Conservation (phyloP, 64 coral and sea anemone species). For the Pachyseris speciosa region DNA sequence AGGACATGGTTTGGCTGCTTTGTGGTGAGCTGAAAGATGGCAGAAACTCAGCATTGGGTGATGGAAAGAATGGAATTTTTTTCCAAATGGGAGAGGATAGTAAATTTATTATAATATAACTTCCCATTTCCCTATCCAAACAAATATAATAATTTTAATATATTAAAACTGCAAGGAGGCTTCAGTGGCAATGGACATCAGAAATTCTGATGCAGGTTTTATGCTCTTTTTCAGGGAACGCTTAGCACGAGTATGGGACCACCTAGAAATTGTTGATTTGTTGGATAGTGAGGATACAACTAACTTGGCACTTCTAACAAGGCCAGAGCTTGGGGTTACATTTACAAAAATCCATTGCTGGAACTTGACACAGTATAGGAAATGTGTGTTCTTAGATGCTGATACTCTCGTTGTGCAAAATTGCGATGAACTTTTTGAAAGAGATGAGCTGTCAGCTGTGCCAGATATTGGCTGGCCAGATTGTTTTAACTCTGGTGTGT, state of each 20-base stretch:
- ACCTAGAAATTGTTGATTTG: slow-evolving; percentile 81
- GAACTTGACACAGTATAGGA: slow-evolving; percentile 94
- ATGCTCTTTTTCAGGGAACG: slow-evolving; percentile 65
- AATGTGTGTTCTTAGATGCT: slow-evolving; percentile 97
- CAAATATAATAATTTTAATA: too few species aligned
- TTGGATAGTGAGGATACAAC: slow-evolving; percentile 90
- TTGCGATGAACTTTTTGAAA: slow-evolving; percentile 96
- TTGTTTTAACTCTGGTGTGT: slow-evolving; percentile 98
- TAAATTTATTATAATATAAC: too few species aligned
- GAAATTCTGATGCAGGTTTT: too few species aligned
- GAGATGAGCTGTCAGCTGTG: slow-evolving; percentile 89
- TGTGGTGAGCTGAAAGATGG: too few species aligned
- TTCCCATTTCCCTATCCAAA: too few species aligned
- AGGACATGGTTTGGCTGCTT: too few species aligned
- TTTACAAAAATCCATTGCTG: slow-evolving; percentile 96
- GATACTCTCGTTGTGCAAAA: slow-evolving; percentile 95
- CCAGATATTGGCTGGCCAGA: slow-evolving; percentile 98
- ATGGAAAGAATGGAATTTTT: too few species aligned
- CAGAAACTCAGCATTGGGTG: too few species aligned
- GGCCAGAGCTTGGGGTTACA: slow-evolving; percentile 96
- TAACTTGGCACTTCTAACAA: slow-evolving; percentile 85
- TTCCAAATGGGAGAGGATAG: too few species aligned
- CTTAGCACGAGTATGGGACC: slow-evolving; percentile 90
- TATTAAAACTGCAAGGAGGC: too few species aligned
- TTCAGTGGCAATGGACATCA: too few species aligned